Conservation (phyloP, 2,113 vertebrate genomes). For the Thalassarche chlororhynchos region DNA sequence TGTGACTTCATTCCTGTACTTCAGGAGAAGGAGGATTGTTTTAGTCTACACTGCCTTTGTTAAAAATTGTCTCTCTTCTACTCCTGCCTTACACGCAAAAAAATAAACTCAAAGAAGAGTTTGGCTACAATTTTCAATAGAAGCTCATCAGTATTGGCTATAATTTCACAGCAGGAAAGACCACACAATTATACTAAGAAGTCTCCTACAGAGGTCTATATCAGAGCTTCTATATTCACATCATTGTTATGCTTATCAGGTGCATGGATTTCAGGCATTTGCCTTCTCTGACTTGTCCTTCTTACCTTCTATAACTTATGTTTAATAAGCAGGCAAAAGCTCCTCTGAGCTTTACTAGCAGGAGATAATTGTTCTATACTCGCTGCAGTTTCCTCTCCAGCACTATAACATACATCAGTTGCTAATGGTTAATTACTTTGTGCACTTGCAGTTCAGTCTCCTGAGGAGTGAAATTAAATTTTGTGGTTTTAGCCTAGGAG, state of each 20-base stretch:
- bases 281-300: neutral
- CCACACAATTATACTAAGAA: neutral
- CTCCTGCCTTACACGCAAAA: neutral
- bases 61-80: neutral
- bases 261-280: slow-evolving; percentile 10
- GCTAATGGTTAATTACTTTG: slow-evolving; percentile 68
- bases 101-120: neutral
- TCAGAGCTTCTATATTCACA: neutral
- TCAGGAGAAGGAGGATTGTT: neutral
- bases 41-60: neutral
- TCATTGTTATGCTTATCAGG: neutral
- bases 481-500: slow-evolving; percentile 34
- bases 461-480: slow-evolving; percentile 60
- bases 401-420: neutral
- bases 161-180: neutral
- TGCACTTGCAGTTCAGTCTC: slow-evolving; percentile 40
- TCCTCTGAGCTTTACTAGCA: slow-evolving; percentile 34
- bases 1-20: neutral
- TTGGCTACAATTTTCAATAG: neutral
- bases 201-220: neutral
- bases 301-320: slow-evolving; percentile 14
- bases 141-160: neutral
- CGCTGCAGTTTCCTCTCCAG: slow-evolving; percentile 14
- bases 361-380: slow-evolving; percentile 39
- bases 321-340: slow-evolving; percentile 20